These are phyloP conservation scores for Drosophila birchii DNA, from an alignment of 2,888 invertebrate species.

Conservation along the genomic window DNA sequence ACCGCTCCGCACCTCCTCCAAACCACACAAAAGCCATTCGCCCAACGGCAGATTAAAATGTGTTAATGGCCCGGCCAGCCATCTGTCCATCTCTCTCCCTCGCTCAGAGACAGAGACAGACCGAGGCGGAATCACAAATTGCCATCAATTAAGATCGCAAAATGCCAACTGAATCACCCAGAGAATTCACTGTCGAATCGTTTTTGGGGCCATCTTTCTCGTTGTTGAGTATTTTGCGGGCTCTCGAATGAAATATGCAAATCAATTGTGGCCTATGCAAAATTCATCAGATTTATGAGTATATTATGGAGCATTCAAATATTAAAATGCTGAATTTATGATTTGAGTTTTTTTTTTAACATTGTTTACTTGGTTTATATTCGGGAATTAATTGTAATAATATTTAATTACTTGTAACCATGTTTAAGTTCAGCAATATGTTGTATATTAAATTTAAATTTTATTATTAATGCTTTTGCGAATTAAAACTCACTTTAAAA, in stretches of 20 bases:
- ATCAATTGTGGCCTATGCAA: slow-evolving; percentile 38
- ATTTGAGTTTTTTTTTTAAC: slow-evolving; percentile 3
- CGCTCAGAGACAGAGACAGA: background rate
- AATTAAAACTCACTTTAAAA: background rate
- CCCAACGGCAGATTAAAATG: slow-evolving; percentile 77
- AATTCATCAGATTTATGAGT: slow-evolving; percentile 5
- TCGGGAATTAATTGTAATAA: background rate
- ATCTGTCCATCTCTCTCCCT: slow-evolving; percentile 6
- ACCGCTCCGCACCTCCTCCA: slow-evolving; percentile 19
- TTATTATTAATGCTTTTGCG: too few species aligned
- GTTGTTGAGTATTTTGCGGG: slow-evolving; percentile 12
- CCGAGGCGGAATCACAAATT: slow-evolving; percentile 58
- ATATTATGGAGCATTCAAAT: slow-evolving; percentile 1
- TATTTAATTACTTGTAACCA: too few species aligned
- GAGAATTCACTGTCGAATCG: slow-evolving; percentile 30
- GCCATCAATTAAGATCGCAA: slow-evolving; percentile 74
- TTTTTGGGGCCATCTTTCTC: slow-evolving; percentile 15
- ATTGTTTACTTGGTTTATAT: background rate
- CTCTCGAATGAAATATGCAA: slow-evolving; percentile 48
- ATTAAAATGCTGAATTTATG: background rate
- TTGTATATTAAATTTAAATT: too few species aligned
- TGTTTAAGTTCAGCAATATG: background rate
- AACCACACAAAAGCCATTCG: slow-evolving; percentile 76
- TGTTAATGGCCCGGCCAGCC: slow-evolving; percentile 71
- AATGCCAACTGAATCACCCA: slow-evolving; percentile 47